Base-by-base conservation (phyloP, 1,140 invertebrate species). In the Brachionus rotundiformis region DNA sequence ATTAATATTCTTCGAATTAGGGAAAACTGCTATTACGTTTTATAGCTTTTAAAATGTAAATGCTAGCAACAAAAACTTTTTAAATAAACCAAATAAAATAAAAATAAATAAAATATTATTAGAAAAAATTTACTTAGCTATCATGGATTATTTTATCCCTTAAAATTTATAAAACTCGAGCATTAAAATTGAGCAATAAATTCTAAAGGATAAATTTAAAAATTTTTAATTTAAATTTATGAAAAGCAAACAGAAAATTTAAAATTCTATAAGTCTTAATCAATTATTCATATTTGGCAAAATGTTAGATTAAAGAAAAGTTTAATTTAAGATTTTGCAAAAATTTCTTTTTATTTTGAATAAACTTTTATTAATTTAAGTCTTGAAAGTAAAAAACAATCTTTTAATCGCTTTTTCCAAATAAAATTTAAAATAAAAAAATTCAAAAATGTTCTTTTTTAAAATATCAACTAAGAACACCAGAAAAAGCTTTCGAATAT, bases 401-500 rank as follows among this genome's bases (percentile, higher is more conserved):
- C n/a, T 11, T 39, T 39, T 39, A 11, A 23, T 54, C 16, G 47
- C 47, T 54, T 54, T 54, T 54, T 63, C 6, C 3, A 63, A 63
- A 63, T 29, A 27, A 25, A 61, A 54, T n/a, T 7, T 54, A 7
- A 54, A 54, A 54, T 49, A 63, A 63, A 25, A 63, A 63, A 63
- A 19, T 54, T 19, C 16, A 54, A 54, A 19, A 4, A 4, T 23
- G n/a, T 54, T 19, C 19, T 54, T 16, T 49, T 39, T 23, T 1
- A 54, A 54, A 54, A 54, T 19, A 19, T 54, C 8, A 8, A 25
- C 8, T 8, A 63, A 63, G 61, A 63, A 63, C 61, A 63, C 8
- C 3, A 29, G 63, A 68, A 68, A 68, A 68, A 68, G 63, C 63
- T 16, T 68, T 68, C 6, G 31, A 16, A 36, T 68, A 68, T 68